A percentile compares a stretch with the other conserved stretches of the same genome.
Evolutionary conservation across 37 sponge, comb jelly and placozoan genomes (phyloP).

Genomic region (Cladorhizidae sp.): DNA sequence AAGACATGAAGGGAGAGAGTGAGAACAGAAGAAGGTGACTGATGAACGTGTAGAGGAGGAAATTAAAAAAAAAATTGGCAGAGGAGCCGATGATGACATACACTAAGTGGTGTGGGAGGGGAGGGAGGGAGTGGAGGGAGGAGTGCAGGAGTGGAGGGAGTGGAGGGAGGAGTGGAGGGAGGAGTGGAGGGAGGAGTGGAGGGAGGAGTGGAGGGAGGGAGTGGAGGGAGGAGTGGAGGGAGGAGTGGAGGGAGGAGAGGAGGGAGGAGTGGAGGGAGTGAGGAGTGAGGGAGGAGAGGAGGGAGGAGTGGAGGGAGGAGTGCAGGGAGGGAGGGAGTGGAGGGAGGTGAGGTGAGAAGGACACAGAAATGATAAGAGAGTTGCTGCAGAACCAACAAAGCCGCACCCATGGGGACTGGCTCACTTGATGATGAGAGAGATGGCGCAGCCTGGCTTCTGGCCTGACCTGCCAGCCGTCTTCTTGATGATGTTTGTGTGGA

Average conservation of each 20-base stretch:
- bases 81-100: background rate
- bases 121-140: slow-evolving; percentile 6
- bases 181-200: background rate
- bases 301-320: background rate
- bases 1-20: background rate
- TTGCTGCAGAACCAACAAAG: background rate
- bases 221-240: no score
- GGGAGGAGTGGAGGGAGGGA: background rate
- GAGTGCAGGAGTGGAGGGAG: background rate
- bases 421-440: slow-evolving; percentile 25
- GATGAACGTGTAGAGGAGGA: background rate
- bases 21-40: background rate
- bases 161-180: background rate
- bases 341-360: background rate
- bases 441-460: slow-evolving; percentile 40
- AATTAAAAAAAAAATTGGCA: background rate
- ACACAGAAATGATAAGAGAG: no score
- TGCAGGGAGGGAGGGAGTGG: background rate
- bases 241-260: no score
- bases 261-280: no score
- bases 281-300: background rate
- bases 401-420: background rate
- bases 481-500: slow-evolving; percentile 47
- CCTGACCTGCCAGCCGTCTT: slow-evolving; percentile 39
- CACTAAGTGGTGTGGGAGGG: background rate